Evolutionary conservation across 2,113 vertebrate species (phyloP).

Genomic region (Piliocolobus tephrosceles): DNA sequence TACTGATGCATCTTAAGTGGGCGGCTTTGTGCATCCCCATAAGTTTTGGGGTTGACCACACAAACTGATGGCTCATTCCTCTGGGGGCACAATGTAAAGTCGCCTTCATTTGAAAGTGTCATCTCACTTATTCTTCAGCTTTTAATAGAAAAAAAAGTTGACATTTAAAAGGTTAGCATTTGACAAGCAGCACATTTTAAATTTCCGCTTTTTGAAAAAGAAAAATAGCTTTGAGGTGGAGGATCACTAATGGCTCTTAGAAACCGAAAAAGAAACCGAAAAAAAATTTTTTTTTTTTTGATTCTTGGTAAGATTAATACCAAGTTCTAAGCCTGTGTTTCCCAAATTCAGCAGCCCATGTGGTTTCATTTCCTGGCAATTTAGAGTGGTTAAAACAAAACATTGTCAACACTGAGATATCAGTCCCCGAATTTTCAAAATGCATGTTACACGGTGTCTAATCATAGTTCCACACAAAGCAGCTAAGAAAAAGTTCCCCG

Average conservation of each 20-base stretch:
- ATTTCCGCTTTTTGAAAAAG: neutral
- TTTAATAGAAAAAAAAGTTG: conserved; percentile 19
- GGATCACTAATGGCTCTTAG: neutral
- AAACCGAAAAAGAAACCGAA: neutral
- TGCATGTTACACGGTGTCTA: neutral
- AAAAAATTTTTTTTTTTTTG: neutral
- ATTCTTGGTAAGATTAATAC: conserved; percentile 13
- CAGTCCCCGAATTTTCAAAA: conserved; percentile 53
- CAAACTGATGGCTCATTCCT: neutral
- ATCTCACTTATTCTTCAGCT: neutral
- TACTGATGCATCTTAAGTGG: neutral
- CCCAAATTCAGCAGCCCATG: neutral
- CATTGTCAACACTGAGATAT: neutral
- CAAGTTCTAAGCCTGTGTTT: conserved; percentile 24
- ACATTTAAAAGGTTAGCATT: conserved; percentile 36
- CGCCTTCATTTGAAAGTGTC: neutral
- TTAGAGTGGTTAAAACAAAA: neutral
- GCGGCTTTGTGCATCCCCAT: neutral
- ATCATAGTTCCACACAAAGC: neutral
- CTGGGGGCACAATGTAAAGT: neutral
- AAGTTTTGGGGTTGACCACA: neutral
- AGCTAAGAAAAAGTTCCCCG: neutral
- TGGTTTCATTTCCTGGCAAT: conserved; percentile 33
- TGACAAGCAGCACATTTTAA: neutral
- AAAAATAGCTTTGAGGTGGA: neutral